Base-by-base conservation (phyloP, 2,797 vertebrate genomes). In the Tokudaia muenninki region DNA sequence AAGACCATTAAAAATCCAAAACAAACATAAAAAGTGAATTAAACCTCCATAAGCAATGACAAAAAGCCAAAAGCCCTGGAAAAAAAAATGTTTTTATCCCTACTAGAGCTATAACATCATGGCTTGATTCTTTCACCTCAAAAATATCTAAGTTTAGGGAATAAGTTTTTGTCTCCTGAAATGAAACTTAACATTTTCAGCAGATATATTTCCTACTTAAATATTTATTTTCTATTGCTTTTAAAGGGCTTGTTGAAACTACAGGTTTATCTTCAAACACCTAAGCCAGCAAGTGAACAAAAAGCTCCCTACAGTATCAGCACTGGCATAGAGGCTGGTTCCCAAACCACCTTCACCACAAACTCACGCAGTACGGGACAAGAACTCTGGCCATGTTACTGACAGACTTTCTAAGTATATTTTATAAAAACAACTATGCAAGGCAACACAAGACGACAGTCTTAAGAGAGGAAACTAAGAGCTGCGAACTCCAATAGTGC, bases 341-440 rank as follows among this genome's bases (percentile, higher is more conserved):
- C 83, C 95, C 75, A 55, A 92, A n/a, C 37, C 55, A 17, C 37
- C 24, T 78, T 82, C 4, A 57, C 14, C 5, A 34, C 34, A 65
- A 12, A 12, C 3, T 13, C 12, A 65, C n/a, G 2, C 50, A 11
- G 6, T 12, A 21, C 19, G 37, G 24, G 26, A 6, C 55, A 80
- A n/a, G 44, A 70, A 52, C 81, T 91, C 96, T 97, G 96, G 82
- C 96, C 94, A 84, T 93, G 94, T 91, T 97, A 87, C 95, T 97
- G 97, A 96, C 74, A 94, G 16, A 83, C 31, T 91, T 94, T 92
- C 93, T 31, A 70, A 50, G 29, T 34, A 67, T 57, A 86, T 10
- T 72, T 84, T 61, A 94, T 50, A 74, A 65, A 29, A 14, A 52
- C 74, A 82, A 1, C 14, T 37, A 92, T 83, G 9, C 31, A 1